Percentiles rank a stretch among this genome's conserved stretches.
These are phyloP conservation scores for Ophion costatus DNA, from an alignment of 2,888 invertebrate genomes.

Conservation along the genomic window DNA sequence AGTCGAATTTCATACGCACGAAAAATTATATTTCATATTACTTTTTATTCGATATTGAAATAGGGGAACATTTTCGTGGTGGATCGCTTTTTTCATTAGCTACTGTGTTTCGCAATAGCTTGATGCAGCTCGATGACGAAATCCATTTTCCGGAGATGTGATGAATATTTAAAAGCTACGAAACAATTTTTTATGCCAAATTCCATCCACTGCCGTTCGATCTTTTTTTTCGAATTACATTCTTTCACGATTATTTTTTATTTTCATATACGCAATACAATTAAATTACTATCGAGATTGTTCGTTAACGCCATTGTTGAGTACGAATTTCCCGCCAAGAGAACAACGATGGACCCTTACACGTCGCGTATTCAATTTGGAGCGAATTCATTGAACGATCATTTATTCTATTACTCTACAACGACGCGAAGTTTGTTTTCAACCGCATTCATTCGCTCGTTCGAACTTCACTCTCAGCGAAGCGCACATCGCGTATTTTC, in stretches of 20 bases:
- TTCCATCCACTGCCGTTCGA: background rate
- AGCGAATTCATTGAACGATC: background rate
- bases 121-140: too few relatives aligned
- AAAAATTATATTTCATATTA: background rate
- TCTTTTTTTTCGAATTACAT: background rate
- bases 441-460: background rate
- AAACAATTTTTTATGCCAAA: too few relatives aligned
- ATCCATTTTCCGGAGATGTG: too few relatives aligned
- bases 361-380: background rate
- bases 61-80: background rate
- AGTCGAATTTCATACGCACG: background rate
- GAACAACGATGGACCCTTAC: background rate
- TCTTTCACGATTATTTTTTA: background rate
- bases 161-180: too few relatives aligned
- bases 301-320: background rate
- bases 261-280: background rate
- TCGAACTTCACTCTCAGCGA: background rate
- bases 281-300: background rate
- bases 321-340: background rate
- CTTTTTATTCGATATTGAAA: background rate
- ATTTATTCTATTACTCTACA: background rate
- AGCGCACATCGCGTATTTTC: background rate
- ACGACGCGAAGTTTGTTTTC: background rate
- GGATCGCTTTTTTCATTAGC: too few relatives aligned
- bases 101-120: too few relatives aligned